These are phyloP conservation scores for Adelges cooleyi DNA, from an alignment of 1,140 invertebrate genomes.

Conservation along the genomic window DNA sequence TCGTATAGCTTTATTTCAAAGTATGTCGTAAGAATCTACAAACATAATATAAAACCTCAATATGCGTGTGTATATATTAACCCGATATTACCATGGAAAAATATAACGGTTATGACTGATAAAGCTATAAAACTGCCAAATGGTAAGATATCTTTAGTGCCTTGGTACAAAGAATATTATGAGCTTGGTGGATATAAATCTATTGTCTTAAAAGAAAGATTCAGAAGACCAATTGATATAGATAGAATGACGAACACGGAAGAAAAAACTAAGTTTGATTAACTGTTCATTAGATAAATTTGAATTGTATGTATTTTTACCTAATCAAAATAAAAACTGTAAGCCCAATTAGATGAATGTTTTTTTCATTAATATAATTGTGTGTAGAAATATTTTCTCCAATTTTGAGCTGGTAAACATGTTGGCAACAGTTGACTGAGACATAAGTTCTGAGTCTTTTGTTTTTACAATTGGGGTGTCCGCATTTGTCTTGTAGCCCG, in stretches of 20 bases:
- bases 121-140: neutral
- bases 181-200: slow-evolving; percentile 6
- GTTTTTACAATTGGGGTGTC: too few species aligned
- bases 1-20: slow-evolving; percentile 19
- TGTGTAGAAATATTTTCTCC: too few species aligned
- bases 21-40: slow-evolving; percentile 11
- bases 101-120: neutral
- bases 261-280: neutral
- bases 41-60: neutral
- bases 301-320: neutral
- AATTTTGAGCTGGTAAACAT: too few species aligned
- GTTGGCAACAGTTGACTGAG: too few species aligned
- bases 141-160: neutral
- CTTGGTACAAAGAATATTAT: slow-evolving; percentile 19
- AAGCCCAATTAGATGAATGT: too few species aligned
- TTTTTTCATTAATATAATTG: too few species aligned
- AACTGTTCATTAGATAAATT: neutral
- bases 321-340: too few species aligned
- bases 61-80: slow-evolving; percentile 1
- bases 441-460: too few species aligned
- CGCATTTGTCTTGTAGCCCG: too few species aligned
- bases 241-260: slow-evolving; percentile 5
- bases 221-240: slow-evolving; percentile 15
- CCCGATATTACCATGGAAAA: slow-evolving; percentile 20
- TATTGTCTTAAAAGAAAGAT: slow-evolving; percentile 12